Evolutionary conservation across 2,797 vertebrate species (phyloP), one percentile per base, ranked within the genome.

Genomic region (Lepilemur ruficaudatus): DNA sequence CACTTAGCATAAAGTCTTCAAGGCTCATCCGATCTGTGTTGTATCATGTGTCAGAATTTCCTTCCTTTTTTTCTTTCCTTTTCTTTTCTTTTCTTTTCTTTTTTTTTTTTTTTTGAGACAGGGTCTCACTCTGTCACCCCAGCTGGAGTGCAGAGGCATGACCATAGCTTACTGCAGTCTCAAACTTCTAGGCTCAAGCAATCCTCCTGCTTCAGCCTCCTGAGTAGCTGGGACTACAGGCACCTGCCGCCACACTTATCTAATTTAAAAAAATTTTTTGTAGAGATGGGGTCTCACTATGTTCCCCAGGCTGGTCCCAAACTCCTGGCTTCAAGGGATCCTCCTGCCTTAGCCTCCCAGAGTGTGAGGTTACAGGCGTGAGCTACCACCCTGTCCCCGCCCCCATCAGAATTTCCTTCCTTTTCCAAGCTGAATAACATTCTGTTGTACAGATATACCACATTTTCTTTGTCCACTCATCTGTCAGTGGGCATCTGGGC

Each of bases 61-160:
- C 75, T 50, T 52, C n/a, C 50, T 50, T 32, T 48, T 22, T 13
- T n/a, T n/a, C n/a, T n/a, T n/a, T n/a, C n/a, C n/a, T n/a, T n/a
- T n/a, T n/a, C n/a, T n/a, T n/a, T n/a, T n/a, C n/a, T n/a, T n/a
- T n/a, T n/a, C n/a, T n/a, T n/a, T n/a, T n/a, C n/a, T 75, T 48
- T 46, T 50, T 46, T 52, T 52, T 52, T 32, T 48, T 22, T n/a
- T 32, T 52, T 76, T 52, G 32, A 35, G 48, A 52, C 7, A n/a
- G 30, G 10, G 30, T 22, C 73, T 76, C 3, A 50, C 46, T 76
- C 10, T n/a, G 73, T 76, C 30, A n/a, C 46, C 1, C 46, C 50
- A 46, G 73, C 73, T 76, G 11, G 61, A 32, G 30, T 63, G 30
- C 14, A 32, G 30, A 7, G 14, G 73, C 30, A 0, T 0, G 1